These are phyloP conservation scores for Mimachlamys varia DNA, from an alignment of 2,888 invertebrate species.

Conservation along the genomic window DNA sequence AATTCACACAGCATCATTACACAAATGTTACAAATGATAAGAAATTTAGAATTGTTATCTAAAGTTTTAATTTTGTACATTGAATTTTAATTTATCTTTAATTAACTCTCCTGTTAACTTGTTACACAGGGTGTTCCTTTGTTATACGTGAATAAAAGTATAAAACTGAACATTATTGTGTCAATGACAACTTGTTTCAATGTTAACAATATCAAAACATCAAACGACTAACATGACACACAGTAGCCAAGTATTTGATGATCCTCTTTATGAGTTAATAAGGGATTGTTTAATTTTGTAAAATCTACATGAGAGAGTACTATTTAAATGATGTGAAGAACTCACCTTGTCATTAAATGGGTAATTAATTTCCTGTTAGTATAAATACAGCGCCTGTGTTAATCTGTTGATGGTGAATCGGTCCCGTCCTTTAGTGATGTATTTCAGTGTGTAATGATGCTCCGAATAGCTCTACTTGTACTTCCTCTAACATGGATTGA, in stretches of 20 bases:
- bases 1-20: too few relatives aligned
- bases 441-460: not conserved
- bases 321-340: not conserved
- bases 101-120: too few relatives aligned
- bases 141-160: too few relatives aligned
- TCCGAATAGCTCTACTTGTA: not conserved
- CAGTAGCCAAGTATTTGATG: too few relatives aligned
- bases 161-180: too few relatives aligned
- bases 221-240: too few relatives aligned
- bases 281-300: not conserved
- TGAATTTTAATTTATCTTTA: too few relatives aligned
- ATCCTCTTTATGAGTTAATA: not conserved
- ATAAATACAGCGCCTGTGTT: not conserved
- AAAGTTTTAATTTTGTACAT: too few relatives aligned
- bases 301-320: not conserved
- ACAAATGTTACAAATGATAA: too few relatives aligned
- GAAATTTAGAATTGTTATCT: too few relatives aligned
- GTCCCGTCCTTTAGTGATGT: not conserved
- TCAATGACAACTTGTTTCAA: too few relatives aligned
- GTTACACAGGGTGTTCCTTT: too few relatives aligned
- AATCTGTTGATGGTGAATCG: not conserved
- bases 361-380: not conserved
- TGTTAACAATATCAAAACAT: not conserved
- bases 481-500: not conserved
- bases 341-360: not conserved